Evolutionary conservation across 2,888 invertebrate genomes (phyloP), one percentile per base, ranked within the genome.

Genomic region (Sericinus montela): DNA sequence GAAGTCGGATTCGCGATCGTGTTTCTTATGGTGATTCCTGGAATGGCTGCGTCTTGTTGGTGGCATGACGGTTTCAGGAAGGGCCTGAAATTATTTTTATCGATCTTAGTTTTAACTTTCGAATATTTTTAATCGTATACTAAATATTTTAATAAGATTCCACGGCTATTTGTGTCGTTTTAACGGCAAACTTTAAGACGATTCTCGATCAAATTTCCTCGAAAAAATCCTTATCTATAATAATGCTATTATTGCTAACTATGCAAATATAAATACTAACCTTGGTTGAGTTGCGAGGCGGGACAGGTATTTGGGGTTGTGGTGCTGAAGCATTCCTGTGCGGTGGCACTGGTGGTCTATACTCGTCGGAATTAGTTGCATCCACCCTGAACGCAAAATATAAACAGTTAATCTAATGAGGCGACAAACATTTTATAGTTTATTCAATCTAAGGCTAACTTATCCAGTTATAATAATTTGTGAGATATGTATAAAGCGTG

Each of bases 281-380:
- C 66, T 91, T 91, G 66, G 60, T 67, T 30, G 89, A 79, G 61
- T 90, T 90, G 45, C 86, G 66, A 30, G 81, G 80, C 23, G 83
- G 86, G 55, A 78, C 71, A 30, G 82, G 83, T 46, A 76, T 57
- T 50, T 75, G 80, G 32, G 75, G 72, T 54, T 76, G 80, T 28
- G 80, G 73, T 32, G 91, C 85, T 15, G 91, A 91, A 30, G 94
- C 91, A 80, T 94, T 94, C 60, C 96, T 90, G 72, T 96, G 96
- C 25, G 95, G 97, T 15, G 96, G 96, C 48, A 96, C 95, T n/a
- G 96, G 96, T 3, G 96, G 96, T 60, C 94, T 91, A 83, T 96
- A 96, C 58, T 95, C 94, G 63, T 80, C 83, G 56, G 72, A 63
- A 60, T 61, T 63, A 58, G 63, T 64, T 30, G 72, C 62, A 55